A percentile compares a stretch with the other conserved stretches of the same genome.
phyloP scores from a whole-genome alignment of 2,888 invertebrate species.

The Cosmorhoe ocellata region DNA sequence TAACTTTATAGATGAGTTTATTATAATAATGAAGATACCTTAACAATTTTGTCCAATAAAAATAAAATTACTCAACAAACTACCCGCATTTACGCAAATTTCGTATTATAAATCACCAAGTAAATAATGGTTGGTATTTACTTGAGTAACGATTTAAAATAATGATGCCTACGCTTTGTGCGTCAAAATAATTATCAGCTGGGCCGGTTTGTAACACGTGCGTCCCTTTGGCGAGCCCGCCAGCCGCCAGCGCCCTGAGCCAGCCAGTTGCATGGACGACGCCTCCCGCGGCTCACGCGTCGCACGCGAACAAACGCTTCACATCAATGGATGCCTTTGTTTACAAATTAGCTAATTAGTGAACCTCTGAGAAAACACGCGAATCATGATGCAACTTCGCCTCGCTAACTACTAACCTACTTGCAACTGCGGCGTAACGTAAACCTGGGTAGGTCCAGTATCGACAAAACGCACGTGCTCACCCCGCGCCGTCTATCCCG shows the following conservation, averaged over 20 bases:
- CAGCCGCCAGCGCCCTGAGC: too few species aligned
- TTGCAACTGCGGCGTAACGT: conserved; percentile 45
- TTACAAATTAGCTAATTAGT: conserved; percentile 29
- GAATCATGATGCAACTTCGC: conserved; percentile 72
- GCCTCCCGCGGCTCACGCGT: conserved; percentile 57
- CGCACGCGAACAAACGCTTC: conserved; percentile 32
- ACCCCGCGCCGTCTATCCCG: conserved; percentile 65
- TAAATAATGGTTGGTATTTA: not conserved
- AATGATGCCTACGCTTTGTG: conserved; percentile 45
- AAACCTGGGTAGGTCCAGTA: conserved; percentile 33
- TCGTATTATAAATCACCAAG: not conserved
- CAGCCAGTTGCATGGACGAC: conserved; percentile 62
- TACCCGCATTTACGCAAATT: conserved; percentile 3
- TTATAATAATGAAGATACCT: too few species aligned
- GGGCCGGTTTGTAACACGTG: conserved; percentile 61
- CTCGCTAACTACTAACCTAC: conserved; percentile 67
- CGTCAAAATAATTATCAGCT: conserved; percentile 61
- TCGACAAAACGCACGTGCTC: conserved; percentile 71
- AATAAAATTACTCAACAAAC: not conserved
- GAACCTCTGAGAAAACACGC: conserved; percentile 34
- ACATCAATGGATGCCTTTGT: conserved; percentile 34
- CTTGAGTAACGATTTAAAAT: conserved; percentile 25
- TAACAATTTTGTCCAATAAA: not conserved
- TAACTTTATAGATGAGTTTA: not conserved
- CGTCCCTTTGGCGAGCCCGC: conserved; percentile 35